These are phyloP conservation scores for Notolabrus celidotus DNA, from an alignment of 2,797 vertebrate species.

Conservation along the genomic window DNA sequence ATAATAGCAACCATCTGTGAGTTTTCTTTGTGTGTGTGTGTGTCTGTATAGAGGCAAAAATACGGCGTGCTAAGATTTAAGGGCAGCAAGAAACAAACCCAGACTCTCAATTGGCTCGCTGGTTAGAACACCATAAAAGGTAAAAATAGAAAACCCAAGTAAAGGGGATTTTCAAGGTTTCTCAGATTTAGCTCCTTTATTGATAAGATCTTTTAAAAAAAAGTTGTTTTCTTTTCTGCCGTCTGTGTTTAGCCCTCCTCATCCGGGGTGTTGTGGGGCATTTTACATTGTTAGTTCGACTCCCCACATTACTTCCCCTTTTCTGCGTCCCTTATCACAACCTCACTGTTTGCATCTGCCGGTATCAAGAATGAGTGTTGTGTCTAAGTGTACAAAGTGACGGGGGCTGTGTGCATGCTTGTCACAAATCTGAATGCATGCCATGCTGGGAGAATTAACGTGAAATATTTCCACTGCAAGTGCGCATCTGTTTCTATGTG, in stretches of 20 bases:
- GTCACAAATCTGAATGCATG: background rate
- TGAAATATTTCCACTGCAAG: conserved; percentile 29
- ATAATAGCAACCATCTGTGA: conserved; percentile 86
- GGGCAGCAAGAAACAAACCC: conserved; percentile 61
- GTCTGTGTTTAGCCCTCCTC: conserved; percentile 33
- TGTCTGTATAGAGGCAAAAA: conserved; percentile 31
- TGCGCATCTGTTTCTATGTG: conserved; percentile 54
- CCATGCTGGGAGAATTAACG: conserved; percentile 5
- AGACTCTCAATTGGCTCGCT: conserved; percentile 51
- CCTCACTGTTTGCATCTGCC: conserved; percentile 3
- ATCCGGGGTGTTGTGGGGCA: conserved; percentile 14
- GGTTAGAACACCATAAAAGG: conserved; percentile 75
- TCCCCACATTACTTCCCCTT: conserved; percentile 31
- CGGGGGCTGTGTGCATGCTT: background rate
- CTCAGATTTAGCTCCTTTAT: conserved; percentile 21
- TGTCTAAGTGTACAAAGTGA: conserved; percentile 45
- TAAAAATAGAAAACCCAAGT: conserved; percentile 56
- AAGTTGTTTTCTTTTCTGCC: conserved; percentile 32
- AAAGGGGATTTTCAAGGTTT: conserved; percentile 32
- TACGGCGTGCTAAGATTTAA: conserved; percentile 68
- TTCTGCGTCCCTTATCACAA: conserved; percentile 48
- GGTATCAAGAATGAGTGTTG: conserved; percentile 49
- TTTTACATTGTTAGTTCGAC: conserved; percentile 36
- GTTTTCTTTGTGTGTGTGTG: conserved; percentile 34
- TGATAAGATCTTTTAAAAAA: conserved; percentile 63